Percentiles rank a stretch among this genome's conserved stretches.
These are phyloP conservation scores for Hypotaenidia philippensis DNA, from an alignment of 2,797 vertebrate species.

Conservation along the genomic window DNA sequence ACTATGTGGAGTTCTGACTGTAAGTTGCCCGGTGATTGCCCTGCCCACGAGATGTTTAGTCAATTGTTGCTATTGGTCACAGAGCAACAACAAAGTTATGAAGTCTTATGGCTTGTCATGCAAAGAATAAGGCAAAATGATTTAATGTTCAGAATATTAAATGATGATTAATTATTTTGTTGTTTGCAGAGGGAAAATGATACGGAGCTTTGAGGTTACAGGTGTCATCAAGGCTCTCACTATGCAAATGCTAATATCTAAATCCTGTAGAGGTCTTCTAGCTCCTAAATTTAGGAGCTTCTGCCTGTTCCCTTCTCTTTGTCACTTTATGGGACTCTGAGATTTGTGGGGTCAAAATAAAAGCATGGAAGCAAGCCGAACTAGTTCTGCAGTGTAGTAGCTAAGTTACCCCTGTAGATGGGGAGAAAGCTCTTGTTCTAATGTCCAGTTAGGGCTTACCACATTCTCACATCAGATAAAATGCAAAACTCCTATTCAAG, in stretches of 20 bases:
- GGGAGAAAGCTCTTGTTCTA: neutral
- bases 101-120: neutral
- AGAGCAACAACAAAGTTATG: neutral
- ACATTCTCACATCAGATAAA: neutral
- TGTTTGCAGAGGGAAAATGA: neutral
- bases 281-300: neutral
- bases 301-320: neutral
- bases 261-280: neutral
- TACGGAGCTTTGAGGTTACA: neutral
- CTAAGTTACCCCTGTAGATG: neutral
- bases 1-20: neutral
- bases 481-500: neutral
- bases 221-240: neutral
- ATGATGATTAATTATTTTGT: neutral
- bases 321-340: neutral
- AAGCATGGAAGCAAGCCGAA: neutral
- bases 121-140: neutral
- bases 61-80: neutral
- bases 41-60: neutral
- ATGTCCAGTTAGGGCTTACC: neutral
- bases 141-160: neutral
- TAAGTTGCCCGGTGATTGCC: neutral
- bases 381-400: neutral
- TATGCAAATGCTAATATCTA: neutral
- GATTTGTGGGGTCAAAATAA: neutral